These are phyloP conservation scores for Popillia japonica DNA, from an alignment of 1,140 invertebrate species.

Conservation along the genomic window DNA sequence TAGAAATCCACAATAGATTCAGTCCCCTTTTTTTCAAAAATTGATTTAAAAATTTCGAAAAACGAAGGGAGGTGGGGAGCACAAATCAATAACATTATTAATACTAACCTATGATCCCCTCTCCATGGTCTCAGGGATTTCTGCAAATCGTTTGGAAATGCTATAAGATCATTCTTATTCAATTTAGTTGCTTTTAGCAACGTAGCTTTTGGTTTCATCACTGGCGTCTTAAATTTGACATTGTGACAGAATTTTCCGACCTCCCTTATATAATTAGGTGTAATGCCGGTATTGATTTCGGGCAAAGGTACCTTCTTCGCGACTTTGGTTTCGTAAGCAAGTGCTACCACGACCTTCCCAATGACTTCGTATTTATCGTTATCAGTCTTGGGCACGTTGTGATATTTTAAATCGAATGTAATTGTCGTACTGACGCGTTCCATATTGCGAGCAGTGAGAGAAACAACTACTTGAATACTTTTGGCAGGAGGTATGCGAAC, in stretches of 20 bases:
- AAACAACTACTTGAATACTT: slow-evolving; percentile 40
- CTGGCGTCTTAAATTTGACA: slow-evolving; percentile 45
- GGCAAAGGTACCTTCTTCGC: slow-evolving; percentile 31
- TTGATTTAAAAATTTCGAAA: too few relatives aligned
- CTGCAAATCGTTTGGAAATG: slow-evolving; percentile 52
- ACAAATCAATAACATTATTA: too few relatives aligned
- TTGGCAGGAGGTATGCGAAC: slow-evolving; percentile 41
- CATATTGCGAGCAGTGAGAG: slow-evolving; percentile 43
- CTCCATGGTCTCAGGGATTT: slow-evolving; percentile 48
- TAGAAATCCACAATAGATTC: too few relatives aligned
- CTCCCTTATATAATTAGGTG: slow-evolving; percentile 47
- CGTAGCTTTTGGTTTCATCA: slow-evolving; percentile 43
- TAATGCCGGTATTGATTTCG: slow-evolving; percentile 47
- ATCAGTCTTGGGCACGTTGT: slow-evolving; percentile 19
- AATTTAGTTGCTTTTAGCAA: slow-evolving; percentile 41
- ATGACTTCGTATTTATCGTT: slow-evolving; percentile 27
- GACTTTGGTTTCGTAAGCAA: background rate
- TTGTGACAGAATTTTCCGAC: slow-evolving; percentile 49
- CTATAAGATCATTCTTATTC: slow-evolving; percentile 45
- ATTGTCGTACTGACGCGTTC: slow-evolving; percentile 37
- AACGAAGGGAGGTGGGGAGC: too few relatives aligned
- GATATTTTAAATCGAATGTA: slow-evolving; percentile 43
- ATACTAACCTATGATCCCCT: background rate
- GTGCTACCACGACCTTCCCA: slow-evolving; percentile 3
- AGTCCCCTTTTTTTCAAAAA: too few relatives aligned